Conservation (phyloP, 2,888 invertebrate genomes). For the Acleris literana region DNA sequence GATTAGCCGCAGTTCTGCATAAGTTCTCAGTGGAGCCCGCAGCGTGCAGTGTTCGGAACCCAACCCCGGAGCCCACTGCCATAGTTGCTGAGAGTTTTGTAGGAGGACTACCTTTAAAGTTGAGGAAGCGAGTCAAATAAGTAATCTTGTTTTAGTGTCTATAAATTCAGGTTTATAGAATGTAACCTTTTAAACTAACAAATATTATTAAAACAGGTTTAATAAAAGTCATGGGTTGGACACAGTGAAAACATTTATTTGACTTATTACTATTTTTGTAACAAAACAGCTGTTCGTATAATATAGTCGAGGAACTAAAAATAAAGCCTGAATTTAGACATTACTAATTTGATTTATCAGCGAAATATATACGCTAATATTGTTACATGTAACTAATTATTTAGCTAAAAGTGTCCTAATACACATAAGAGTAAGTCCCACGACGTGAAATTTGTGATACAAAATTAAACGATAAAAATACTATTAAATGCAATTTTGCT, state of each 20-base stretch:
- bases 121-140: conserved; percentile 48
- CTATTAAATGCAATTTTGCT: conserved; percentile 10
- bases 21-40: conserved; percentile 66
- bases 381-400: no score
- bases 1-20: conserved; percentile 61
- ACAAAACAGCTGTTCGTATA: conserved; percentile 60
- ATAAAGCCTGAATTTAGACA: no score
- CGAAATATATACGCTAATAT: no score
- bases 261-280: conserved; percentile 59
- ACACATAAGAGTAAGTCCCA: not conserved
- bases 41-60: conserved; percentile 51
- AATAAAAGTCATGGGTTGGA: conserved; percentile 19
- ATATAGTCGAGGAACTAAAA: no score
- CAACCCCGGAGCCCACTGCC: conserved; percentile 61
- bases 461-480: not conserved
- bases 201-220: no score
- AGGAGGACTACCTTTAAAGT: conserved; percentile 61
- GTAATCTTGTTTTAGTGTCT: not conserved
- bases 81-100: conserved; percentile 64
- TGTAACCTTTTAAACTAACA: no score
- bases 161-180: no score
- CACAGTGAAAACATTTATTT: conserved; percentile 74
- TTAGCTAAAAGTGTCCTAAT: no score
- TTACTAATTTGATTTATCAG: no score
- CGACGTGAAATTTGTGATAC: not conserved